Percentiles rank a stretch among this genome's conserved stretches.
Evolutionary conservation across 1,140 invertebrate genomes (phyloP).

Genomic region (Anoplophora glabripennis): DNA sequence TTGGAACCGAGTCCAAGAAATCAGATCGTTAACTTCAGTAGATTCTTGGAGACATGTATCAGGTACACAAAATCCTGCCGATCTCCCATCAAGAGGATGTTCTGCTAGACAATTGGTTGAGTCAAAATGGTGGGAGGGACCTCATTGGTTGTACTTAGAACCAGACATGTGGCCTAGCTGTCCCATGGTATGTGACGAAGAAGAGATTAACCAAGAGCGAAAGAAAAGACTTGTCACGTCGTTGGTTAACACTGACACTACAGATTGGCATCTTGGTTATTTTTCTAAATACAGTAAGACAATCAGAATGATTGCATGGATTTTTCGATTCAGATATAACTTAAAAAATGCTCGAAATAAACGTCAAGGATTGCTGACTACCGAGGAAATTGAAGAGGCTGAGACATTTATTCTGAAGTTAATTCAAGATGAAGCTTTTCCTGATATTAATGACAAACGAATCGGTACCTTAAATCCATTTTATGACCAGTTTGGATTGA

Average conservation of each 20-base stretch:
- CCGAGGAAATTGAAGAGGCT: constrained; percentile 23
- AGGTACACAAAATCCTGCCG: constrained; percentile 47
- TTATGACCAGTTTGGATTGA: constrained; percentile 28
- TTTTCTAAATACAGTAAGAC: constrained; percentile 33
- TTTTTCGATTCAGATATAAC: constrained; percentile 29
- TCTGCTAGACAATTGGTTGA: constrained; percentile 21
- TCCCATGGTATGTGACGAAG: too few species aligned
- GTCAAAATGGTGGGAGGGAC: constrained; percentile 40
- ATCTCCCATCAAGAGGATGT: constrained; percentile 44
- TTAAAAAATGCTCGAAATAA: constrained; percentile 23
- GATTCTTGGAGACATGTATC: constrained; percentile 44
- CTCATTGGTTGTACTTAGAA: constrained; percentile 31
- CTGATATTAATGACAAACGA: neutral
- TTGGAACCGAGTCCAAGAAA: constrained; percentile 29
- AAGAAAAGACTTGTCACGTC: neutral
- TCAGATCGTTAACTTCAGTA: constrained; percentile 32
- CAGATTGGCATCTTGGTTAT: constrained; percentile 7
- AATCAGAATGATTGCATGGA: constrained; percentile 32
- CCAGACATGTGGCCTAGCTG: constrained; percentile 27
- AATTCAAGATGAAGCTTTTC: constrained; percentile 14
- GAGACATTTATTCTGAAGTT: constrained; percentile 23
- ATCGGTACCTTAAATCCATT: constrained; percentile 17
- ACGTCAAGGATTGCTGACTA: constrained; percentile 16
- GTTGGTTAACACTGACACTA: neutral
- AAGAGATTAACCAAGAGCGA: neutral